Conservation (phyloP, 2,888 invertebrate genomes). For the Zygogramma bicolorata region DNA sequence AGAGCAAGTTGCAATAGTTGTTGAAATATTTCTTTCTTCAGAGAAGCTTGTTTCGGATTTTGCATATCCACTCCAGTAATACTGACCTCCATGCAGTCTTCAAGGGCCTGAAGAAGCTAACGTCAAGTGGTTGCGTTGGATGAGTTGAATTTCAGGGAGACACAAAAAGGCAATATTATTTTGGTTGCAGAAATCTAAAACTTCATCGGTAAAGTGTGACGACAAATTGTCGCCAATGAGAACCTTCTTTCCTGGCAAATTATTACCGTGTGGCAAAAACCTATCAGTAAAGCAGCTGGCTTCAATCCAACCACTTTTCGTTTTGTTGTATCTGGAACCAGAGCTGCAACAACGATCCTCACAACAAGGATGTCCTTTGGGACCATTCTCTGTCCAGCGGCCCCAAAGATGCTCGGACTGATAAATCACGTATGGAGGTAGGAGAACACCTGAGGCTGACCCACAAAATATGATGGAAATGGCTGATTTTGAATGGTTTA, state of each 20-base stretch:
- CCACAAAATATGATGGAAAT: conserved; percentile 60
- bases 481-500: conserved; percentile 38
- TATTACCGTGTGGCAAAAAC: conserved; percentile 41
- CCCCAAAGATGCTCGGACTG: conserved; percentile 56
- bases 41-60: conserved; percentile 12
- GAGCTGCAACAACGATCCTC: conserved; percentile 49
- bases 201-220: conserved; percentile 18
- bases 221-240: conserved; percentile 49
- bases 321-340: conserved; percentile 44
- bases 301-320: conserved; percentile 42
- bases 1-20: not conserved
- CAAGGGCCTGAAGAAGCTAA: conserved; percentile 23
- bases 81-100: conserved; percentile 21
- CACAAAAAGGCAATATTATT: conserved; percentile 30
- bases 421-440: conserved; percentile 61
- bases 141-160: conserved; percentile 32
- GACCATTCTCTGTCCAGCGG: conserved; percentile 52
- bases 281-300: conserved; percentile 38
- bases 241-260: conserved; percentile 35
- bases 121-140: conserved; percentile 24
- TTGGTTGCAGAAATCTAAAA: conserved; percentile 26
- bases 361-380: conserved; percentile 52
- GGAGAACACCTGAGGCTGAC: conserved; percentile 55
- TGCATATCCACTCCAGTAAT: conserved; percentile 18
- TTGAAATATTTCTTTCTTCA: conserved; percentile 7